phyloP scores from a whole-genome alignment of 2,888 invertebrate genomes.

The Brachycybe producta region DNA sequence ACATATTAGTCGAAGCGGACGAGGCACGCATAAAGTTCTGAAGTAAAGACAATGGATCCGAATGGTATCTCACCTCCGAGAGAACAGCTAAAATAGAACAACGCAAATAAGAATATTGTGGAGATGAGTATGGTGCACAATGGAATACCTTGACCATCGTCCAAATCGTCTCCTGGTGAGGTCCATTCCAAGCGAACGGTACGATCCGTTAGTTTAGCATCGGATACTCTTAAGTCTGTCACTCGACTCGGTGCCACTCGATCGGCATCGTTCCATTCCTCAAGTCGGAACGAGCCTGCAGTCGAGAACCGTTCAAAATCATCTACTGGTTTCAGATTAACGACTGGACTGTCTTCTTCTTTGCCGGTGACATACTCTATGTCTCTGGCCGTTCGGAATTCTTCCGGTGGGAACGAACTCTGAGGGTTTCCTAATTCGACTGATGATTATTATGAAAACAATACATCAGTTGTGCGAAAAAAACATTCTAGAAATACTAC shows the following conservation, averaged over 20 bases:
- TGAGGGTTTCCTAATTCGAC: background rate
- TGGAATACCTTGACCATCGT: conserved; percentile 14
- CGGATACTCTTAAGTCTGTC: conserved; percentile 23
- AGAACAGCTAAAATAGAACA: conserved; percentile 9
- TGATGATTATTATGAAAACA: too few species aligned
- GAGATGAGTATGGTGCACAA: too few species aligned
- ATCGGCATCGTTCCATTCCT: conserved; percentile 20
- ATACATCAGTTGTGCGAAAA: too few species aligned
- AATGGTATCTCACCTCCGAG: conserved; percentile 17
- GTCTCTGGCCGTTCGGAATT: too few species aligned
- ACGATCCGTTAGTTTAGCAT: conserved; percentile 11
- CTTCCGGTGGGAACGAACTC: conserved; percentile 8
- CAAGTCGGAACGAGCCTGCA: conserved; percentile 24
- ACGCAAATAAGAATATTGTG: background rate
- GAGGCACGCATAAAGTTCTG: conserved; percentile 12
- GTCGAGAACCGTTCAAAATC: conserved; percentile 23
- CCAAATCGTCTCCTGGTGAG: conserved; percentile 24
- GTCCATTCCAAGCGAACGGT: conserved; percentile 23
- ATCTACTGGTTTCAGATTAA: conserved; percentile 16
- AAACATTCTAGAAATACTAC: too few species aligned
- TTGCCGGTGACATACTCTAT: too few species aligned
- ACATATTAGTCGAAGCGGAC: background rate
- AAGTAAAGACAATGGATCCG: conserved; percentile 10
- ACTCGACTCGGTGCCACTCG: conserved; percentile 24
- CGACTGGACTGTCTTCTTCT: background rate